A percentile compares a stretch with the other conserved stretches of the same genome.
These are phyloP conservation scores for Teleogryllus oceanicus DNA, from an alignment of 2,888 invertebrate species.

Conservation along the genomic window DNA sequence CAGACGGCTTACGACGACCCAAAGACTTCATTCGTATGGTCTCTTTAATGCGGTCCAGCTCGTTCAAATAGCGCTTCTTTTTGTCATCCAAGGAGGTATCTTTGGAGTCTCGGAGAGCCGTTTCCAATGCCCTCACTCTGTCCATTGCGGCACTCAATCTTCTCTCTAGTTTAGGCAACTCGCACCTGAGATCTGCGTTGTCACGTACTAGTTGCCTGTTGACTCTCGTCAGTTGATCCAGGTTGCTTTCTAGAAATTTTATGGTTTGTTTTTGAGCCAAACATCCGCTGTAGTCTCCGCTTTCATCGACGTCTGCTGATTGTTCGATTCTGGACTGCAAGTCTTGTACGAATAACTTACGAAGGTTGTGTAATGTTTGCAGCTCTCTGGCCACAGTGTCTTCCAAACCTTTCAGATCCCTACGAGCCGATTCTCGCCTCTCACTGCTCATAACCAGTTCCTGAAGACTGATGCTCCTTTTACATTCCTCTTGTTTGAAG, in stretches of 20 bases:
- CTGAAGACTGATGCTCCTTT: constrained; percentile 89
- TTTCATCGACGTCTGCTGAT: constrained; percentile 77
- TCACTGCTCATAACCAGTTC: constrained; percentile 92
- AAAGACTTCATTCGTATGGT: constrained; percentile 98
- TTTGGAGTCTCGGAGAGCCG: constrained; percentile 95
- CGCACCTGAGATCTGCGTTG: constrained; percentile 98
- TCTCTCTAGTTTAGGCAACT: constrained; percentile 98
- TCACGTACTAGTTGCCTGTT: constrained; percentile 97
- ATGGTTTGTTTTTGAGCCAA: constrained; percentile 99
- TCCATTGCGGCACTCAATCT: constrained; percentile 97
- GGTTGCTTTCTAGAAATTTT: constrained; percentile 97
- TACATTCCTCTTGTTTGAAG: constrained; percentile 89
- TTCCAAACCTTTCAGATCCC: constrained; percentile 91
- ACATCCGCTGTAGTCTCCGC: constrained; percentile 89
- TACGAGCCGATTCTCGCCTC: constrained; percentile 93
- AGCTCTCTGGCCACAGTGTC: constrained; percentile 97
- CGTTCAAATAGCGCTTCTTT: constrained; percentile 91
- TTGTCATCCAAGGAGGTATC: constrained; percentile 99
- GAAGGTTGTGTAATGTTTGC: constrained; percentile 94
- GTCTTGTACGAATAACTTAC: constrained; percentile 98
- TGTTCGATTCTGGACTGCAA: constrained; percentile 69
- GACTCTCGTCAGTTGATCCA: constrained; percentile 96
- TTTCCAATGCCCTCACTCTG: constrained; percentile 91
- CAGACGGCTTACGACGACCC: constrained; percentile 86
- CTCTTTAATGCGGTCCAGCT: constrained; percentile 99